Evolutionary conservation across 2,797 vertebrate species (phyloP), one percentile per base, ranked within the genome.

Genomic region (Semotilus atromaculatus): DNA sequence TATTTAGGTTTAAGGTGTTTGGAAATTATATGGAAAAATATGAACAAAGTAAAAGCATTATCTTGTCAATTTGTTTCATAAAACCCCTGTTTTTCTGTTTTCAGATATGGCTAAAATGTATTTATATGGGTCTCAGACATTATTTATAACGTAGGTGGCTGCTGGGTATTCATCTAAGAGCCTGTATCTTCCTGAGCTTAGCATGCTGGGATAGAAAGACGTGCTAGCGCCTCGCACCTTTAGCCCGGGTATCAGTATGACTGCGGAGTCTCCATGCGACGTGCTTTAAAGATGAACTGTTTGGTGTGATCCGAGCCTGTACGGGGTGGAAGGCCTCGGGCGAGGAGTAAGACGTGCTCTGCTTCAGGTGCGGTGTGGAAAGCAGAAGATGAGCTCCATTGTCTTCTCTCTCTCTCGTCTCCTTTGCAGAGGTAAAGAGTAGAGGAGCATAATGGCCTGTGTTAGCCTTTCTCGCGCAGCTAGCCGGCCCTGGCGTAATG

Each of bases 271-370:
- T 93, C 92, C 89, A 91, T 93, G 92, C 93, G 91, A 92, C 86
- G 64, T 92, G 93, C 94, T 95, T 95, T 94, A 93, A 92, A 94
- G 94, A 92, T 92, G 93, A 94, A 93, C 93, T 91, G 93, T 92
- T 91, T 68, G 83, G 82, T 94, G 93, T 95, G 94, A 95, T 95
- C 94, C 93, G 91, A 91, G 91, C 91, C 92, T 93, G 92, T 92
- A 92, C 62, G 67, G 79, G 78, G 83, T 87, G 86, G 93, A 92
- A 92, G 94, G 93, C 94, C 94, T 89, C 90, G 90, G 94, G 95
- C 93, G 90, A 95, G 92, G 92, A 93, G 88, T 91, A 93, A 87
- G 82, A 81, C 80, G 74, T 85, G 64, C 67, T 87, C 48, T 71
- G 82, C 83, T 89, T 86, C 86, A 85, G 88, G 88, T 86, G 83